A percentile compares a stretch with the other conserved stretches of the same genome.
Evolutionary conservation across 2,888 invertebrate species (phyloP).

Genomic region (Microplitis manilae): DNA sequence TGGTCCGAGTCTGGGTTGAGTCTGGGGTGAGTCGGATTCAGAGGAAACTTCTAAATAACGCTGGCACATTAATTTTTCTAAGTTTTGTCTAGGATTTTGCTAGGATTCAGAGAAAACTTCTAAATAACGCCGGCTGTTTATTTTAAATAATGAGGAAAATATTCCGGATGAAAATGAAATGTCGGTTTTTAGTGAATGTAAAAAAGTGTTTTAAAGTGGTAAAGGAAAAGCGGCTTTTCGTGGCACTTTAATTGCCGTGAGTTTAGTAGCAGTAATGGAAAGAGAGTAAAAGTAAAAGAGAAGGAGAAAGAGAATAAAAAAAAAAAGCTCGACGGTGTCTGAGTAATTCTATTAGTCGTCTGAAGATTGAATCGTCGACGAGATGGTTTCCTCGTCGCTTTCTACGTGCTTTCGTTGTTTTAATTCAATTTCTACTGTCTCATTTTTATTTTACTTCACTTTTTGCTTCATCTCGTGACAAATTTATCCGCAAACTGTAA

Average conservation of each 20-base stretch:
- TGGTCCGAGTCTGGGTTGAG: too few species aligned
- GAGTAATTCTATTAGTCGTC: slow-evolving; percentile 36
- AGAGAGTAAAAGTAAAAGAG: slow-evolving; percentile 11
- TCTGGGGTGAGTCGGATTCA: too few species aligned
- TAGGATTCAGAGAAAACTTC: too few species aligned
- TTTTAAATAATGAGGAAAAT: background rate
- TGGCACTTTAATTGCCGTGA: slow-evolving; percentile 25
- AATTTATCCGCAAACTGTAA: slow-evolving; percentile 26
- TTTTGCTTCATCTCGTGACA: slow-evolving; percentile 28
- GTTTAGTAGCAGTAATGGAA: slow-evolving; percentile 5
- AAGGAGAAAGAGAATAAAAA: background rate
- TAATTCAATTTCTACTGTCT: slow-evolving; percentile 27
- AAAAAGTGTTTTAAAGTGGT: background rate
- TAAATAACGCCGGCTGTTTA: too few species aligned
- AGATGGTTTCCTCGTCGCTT: slow-evolving; percentile 16
- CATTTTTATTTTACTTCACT: background rate
- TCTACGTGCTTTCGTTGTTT: slow-evolving; percentile 27
- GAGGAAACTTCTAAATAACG: too few species aligned
- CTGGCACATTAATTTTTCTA: too few species aligned
- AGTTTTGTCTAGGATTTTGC: too few species aligned
- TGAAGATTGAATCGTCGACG: slow-evolving; percentile 35
- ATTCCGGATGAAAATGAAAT: background rate
- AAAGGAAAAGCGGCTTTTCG: slow-evolving; percentile 15
- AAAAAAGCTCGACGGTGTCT: slow-evolving; percentile 26
- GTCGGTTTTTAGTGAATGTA: slow-evolving; percentile 3